Evolutionary conservation across 2,113 vertebrate genomes (phyloP).

Genomic region (Capreolus pygargus): DNA sequence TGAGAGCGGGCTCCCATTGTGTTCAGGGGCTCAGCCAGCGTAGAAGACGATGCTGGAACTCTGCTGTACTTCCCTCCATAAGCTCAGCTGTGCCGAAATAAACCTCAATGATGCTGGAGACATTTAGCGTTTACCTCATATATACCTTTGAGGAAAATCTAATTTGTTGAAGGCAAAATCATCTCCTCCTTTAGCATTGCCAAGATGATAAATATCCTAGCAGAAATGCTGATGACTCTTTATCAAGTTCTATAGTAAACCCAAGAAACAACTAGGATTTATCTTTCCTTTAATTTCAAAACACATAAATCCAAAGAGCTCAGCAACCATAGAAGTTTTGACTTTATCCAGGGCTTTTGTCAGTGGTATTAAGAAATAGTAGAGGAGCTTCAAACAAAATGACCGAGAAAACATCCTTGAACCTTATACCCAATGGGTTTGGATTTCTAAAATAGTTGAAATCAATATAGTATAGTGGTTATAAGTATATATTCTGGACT

Average conservation of each 20-base stretch:
- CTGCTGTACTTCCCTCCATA: slow-evolving; percentile 1
- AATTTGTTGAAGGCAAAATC: slow-evolving; percentile 63
- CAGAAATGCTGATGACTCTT: slow-evolving; percentile 54
- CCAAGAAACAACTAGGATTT: slow-evolving; percentile 52
- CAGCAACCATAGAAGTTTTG: not conserved
- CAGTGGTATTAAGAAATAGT: not conserved
- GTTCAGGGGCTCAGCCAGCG: not conserved
- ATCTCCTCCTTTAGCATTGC: slow-evolving; percentile 63
- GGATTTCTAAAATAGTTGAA: not conserved
- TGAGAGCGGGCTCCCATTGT: not conserved
- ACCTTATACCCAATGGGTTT: not conserved
- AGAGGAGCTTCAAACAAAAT: not conserved
- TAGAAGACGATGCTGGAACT: not conserved
- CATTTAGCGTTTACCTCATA: slow-evolving; percentile 60
- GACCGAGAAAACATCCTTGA: not conserved
- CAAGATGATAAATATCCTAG: slow-evolving; percentile 69
- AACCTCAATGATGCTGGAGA: slow-evolving; percentile 67
- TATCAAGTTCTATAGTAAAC: slow-evolving; percentile 59
- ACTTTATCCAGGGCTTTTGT: not conserved
- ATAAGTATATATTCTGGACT: not conserved
- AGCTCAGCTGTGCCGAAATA: slow-evolving; percentile 59
- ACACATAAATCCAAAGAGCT: not conserved
- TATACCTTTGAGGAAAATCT: slow-evolving; percentile 60
- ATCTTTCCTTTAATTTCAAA: slow-evolving; percentile 57
- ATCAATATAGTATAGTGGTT: not conserved